Evolutionary conservation across 2,888 invertebrate genomes (phyloP).

Genomic region (Oxytorus armatus): DNA sequence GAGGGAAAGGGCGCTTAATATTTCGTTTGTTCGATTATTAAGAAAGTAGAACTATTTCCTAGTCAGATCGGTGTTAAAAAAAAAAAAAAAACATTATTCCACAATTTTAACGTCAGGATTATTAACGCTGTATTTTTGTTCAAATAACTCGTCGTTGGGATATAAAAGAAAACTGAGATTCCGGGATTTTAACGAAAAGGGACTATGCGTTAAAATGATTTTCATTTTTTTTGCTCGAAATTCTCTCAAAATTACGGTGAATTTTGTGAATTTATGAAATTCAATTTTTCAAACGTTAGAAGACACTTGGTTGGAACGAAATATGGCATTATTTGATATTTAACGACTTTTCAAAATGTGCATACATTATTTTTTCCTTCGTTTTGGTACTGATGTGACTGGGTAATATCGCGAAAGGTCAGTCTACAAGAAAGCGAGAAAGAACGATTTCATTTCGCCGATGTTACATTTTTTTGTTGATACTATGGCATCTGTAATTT

Average conservation of each 20-base stretch:
- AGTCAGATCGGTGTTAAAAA: neutral
- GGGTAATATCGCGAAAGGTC: conserved; percentile 2
- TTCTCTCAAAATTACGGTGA: no score
- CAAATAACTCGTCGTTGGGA: no score
- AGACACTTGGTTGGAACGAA: neutral
- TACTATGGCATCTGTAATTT: conserved; percentile 59
- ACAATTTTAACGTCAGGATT: no score
- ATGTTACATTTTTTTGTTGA: conserved; percentile 43
- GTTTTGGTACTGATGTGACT: neutral
- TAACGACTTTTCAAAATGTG: neutral
- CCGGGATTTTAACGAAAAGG: no score
- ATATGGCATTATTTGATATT: neutral
- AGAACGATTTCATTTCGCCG: conserved; percentile 31
- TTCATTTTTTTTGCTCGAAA: neutral
- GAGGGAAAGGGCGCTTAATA: conserved; percentile 22
- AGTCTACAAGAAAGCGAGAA: conserved; percentile 1
- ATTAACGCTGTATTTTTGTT: no score
- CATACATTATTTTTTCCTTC: neutral
- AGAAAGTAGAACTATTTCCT: no score
- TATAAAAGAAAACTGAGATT: no score
- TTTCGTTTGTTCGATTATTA: neutral
- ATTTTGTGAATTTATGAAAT: no score
- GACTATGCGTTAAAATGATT: no score
- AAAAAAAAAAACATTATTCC: neutral
- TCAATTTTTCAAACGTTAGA: no score